phyloP scores from a whole-genome alignment of 2,797 vertebrate genomes.

The Enteromius trimaculatus region DNA sequence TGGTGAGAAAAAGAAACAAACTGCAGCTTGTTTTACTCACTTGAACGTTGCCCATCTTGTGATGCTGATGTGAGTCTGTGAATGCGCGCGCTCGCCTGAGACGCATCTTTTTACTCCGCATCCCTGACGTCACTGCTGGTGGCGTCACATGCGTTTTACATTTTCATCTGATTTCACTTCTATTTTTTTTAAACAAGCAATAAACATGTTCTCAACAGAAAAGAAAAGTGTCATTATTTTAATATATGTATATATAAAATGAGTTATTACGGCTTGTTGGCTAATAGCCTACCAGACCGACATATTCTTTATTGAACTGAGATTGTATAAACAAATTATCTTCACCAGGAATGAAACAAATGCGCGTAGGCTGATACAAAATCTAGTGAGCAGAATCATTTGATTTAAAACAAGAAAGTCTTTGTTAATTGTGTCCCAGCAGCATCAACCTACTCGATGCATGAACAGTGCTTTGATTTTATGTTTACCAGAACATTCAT shows the following conservation, averaged over 20 bases:
- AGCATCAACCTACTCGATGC: conserved; percentile 47
- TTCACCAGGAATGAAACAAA: conserved; percentile 27
- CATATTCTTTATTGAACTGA: neutral
- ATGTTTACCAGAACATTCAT: conserved; percentile 27
- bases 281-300: neutral
- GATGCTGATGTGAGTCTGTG: conserved; percentile 15
- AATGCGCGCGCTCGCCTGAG: neutral
- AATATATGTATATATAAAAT: neutral
- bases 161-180: neutral
- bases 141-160: neutral
- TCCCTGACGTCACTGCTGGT: conserved; percentile 42
- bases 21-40: conserved; percentile 62
- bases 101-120: conserved; percentile 31
- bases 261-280: neutral
- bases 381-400: neutral
- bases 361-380: conserved; percentile 32
- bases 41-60: conserved; percentile 79
- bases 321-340: neutral
- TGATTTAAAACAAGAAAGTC: conserved; percentile 50
- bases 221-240: neutral
- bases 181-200: neutral
- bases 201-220: neutral
- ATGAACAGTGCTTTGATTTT: conserved; percentile 37
- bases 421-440: conserved; percentile 50
- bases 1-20: neutral